Percentiles rank a stretch among this genome's conserved stretches.
Evolutionary conservation across 2,797 vertebrate species (phyloP).

Genomic region (Manis crassicaudata): DNA sequence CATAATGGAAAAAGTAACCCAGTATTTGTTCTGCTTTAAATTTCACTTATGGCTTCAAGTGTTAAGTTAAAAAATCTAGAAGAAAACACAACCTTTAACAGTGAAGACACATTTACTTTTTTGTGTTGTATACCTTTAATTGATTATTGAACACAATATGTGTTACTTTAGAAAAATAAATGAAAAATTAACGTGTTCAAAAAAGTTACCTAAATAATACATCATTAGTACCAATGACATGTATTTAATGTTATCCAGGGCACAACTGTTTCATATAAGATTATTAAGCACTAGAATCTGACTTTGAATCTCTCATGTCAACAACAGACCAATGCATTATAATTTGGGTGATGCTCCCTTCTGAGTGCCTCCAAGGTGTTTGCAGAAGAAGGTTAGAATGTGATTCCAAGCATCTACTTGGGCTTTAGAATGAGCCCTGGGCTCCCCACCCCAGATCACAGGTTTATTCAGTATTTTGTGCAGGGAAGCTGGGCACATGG

Average conservation of each 20-base stretch:
- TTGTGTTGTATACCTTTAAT: not conserved
- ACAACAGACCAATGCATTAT: slow-evolving; percentile 17
- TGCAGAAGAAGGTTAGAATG: slow-evolving; percentile 87
- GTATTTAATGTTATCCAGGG: slow-evolving; percentile 14
- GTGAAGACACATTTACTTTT: not conserved
- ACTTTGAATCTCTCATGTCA: not conserved
- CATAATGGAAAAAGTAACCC: not conserved
- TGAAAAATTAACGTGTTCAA: slow-evolving; percentile 24
- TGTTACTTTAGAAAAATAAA: slow-evolving; percentile 20
- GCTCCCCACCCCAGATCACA: slow-evolving; percentile 89
- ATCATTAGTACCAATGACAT: not conserved
- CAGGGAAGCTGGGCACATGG: slow-evolving; percentile 84
- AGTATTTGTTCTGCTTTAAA: not conserved
- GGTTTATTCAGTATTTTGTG: slow-evolving; percentile 77
- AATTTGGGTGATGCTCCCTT: slow-evolving; percentile 35
- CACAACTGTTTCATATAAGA: not conserved
- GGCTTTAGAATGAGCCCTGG: slow-evolving; percentile 86
- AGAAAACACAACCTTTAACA: slow-evolving; percentile 29
- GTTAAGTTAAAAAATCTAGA: not conserved
- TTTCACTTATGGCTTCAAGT: not conserved
- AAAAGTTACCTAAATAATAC: not conserved
- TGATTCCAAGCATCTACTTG: slow-evolving; percentile 89
- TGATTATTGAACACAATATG: not conserved
- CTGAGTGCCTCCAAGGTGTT: slow-evolving; percentile 78
- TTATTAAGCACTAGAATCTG: not conserved